These are phyloP conservation scores for Porites cylindrica DNA, from an alignment of 92 coral and sea anemone genomes.

Conservation along the genomic window DNA sequence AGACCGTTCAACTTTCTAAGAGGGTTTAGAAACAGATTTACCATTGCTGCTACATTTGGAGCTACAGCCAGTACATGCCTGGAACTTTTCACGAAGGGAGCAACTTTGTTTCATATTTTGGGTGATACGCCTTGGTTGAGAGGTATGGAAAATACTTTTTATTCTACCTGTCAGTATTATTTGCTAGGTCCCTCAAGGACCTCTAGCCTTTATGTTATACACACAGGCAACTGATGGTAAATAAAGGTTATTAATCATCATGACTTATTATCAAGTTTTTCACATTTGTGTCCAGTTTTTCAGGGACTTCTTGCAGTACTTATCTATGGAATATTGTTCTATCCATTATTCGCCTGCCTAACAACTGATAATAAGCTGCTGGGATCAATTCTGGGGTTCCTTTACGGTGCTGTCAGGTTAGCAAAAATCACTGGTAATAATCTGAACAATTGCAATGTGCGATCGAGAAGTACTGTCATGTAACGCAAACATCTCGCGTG, in stretches of 20 bases:
- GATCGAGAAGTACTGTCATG: too few relatives aligned
- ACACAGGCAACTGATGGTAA: too few relatives aligned
- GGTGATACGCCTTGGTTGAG: neutral
- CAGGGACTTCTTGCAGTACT: neutral
- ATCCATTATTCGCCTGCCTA: neutral
- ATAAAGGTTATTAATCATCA: too few relatives aligned
- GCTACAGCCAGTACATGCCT: neutral
- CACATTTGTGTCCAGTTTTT: neutral
- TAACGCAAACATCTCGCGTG: too few relatives aligned
- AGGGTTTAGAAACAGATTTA: neutral
- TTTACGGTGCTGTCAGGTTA: neutral
- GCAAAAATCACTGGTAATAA: neutral
- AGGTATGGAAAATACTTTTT: neutral
- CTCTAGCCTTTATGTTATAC: too few relatives aligned
- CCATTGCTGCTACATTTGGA: constrained; percentile 16
- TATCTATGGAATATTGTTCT: neutral
- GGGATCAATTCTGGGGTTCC: neutral
- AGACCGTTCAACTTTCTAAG: neutral
- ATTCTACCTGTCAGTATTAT: too few relatives aligned
- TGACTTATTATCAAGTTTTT: too few relatives aligned
- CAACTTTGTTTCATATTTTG: neutral
- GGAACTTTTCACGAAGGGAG: neutral
- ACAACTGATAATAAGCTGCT: neutral
- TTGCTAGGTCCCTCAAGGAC: neutral
- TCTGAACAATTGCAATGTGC: too few relatives aligned